phyloP scores from a whole-genome alignment of 2,113 vertebrate species.

The Pungitius pungitius region DNA sequence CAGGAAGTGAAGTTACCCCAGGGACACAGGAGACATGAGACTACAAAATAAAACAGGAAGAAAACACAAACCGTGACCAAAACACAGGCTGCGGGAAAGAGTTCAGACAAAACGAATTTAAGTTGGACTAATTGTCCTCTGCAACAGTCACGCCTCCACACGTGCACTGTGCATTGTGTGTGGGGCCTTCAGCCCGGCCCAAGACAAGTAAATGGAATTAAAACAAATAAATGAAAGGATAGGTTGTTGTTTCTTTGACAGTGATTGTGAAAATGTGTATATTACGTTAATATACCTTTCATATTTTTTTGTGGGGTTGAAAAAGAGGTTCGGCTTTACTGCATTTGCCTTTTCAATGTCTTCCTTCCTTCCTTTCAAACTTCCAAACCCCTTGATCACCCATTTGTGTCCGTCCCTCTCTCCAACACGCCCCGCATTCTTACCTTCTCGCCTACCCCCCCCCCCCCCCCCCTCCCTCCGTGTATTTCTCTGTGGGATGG shows the following conservation, averaged over 20 bases:
- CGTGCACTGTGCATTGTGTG: conserved; percentile 17
- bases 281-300: conserved; percentile 2
- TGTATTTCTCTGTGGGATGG: conserved; percentile 74
- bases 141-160: conserved; percentile 27
- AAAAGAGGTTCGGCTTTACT: conserved; percentile 24
- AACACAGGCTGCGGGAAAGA: conserved; percentile 16
- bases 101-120: conserved; percentile 42
- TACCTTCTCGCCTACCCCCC: conserved; percentile 20
- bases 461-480: no score
- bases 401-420: background rate
- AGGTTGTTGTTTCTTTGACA: conserved; percentile 10
- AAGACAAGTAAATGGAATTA: conserved; percentile 21
- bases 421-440: conserved; percentile 1
- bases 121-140: conserved; percentile 32
- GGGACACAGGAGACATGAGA: no score
- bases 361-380: conserved; percentile 25
- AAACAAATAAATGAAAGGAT: conserved; percentile 11
- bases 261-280: conserved; percentile 7
- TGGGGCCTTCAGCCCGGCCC: background rate
- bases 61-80: no score
- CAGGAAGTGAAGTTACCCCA: no score
- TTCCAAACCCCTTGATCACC: background rate
- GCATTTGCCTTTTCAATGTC: conserved; percentile 32
- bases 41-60: no score
- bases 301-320: conserved; percentile 18